A percentile compares a stretch with the other conserved stretches of the same genome.
Conservation (phyloP, 2,888 invertebrate genomes). For the Calameuta idolon region DNA sequence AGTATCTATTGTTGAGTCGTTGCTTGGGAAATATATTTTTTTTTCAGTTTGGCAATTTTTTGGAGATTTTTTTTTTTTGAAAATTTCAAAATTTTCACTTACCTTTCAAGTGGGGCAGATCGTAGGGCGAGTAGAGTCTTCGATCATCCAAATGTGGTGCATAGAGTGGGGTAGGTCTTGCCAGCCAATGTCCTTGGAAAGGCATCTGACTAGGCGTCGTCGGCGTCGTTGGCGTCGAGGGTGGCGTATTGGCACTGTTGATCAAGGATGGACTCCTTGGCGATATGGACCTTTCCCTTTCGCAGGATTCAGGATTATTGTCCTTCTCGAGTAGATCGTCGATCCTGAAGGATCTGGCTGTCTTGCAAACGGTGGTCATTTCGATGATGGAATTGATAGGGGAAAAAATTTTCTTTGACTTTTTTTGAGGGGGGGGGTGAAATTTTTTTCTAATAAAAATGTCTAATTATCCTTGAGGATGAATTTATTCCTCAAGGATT, state of each 20-base stretch:
- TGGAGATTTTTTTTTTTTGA: too few species aligned
- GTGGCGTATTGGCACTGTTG: constrained; percentile 8
- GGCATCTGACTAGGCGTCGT: constrained; percentile 14
- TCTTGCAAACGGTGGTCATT: constrained; percentile 14
- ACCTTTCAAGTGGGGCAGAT: constrained; percentile 16
- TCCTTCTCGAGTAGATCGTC: constrained; percentile 15
- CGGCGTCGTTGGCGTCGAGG: constrained; percentile 13
- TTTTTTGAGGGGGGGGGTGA: too few species aligned
- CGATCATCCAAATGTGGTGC: constrained; percentile 18
- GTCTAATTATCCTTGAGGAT: not conserved
- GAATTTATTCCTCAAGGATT: not conserved
- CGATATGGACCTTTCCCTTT: constrained; percentile 13
- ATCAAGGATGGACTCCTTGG: not conserved
- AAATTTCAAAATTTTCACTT: not conserved
- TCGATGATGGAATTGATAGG: not conserved
- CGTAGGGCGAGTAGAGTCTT: constrained; percentile 14
- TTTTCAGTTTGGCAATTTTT: not conserved
- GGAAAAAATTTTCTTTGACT: not conserved
- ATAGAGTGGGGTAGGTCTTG: constrained; percentile 20
- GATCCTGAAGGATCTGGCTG: constrained; percentile 22
- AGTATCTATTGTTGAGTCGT: not conserved
- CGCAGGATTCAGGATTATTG: constrained; percentile 11
- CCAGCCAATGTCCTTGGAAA: constrained; percentile 19
- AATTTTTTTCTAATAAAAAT: not conserved
- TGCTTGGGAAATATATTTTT: not conserved